Evolutionary conservation across 2,888 invertebrate species (phyloP).

Genomic region (Philonicus albiceps): DNA sequence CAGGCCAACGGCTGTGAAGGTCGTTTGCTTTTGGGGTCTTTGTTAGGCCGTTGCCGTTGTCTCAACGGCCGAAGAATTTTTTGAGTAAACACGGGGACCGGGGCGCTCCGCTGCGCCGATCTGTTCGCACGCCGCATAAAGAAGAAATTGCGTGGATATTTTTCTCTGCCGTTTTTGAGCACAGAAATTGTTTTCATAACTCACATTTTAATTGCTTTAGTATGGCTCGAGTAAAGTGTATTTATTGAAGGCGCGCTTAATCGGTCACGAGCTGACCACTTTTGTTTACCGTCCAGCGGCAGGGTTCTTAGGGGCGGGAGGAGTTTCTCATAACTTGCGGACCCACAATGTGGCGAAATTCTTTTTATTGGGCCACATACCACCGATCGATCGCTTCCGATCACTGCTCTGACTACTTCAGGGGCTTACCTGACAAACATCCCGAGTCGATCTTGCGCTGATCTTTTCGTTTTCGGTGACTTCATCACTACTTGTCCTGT

Average conservation of each 20-base stretch:
- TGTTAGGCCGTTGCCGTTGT: conserved; percentile 32
- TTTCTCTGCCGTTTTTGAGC: background rate
- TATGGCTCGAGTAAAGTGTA: background rate
- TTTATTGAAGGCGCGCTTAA: background rate
- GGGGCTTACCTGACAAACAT: background rate
- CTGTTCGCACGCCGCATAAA: background rate
- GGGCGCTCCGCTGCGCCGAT: background rate
- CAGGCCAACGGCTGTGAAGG: conserved; percentile 59
- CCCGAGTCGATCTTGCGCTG: background rate
- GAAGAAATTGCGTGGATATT: background rate
- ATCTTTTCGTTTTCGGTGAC: background rate
- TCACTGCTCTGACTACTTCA: background rate
- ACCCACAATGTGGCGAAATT: background rate
- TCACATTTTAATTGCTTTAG: background rate
- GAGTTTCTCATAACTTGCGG: background rate
- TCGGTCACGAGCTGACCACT: background rate
- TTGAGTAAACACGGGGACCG: conserved; percentile 1
- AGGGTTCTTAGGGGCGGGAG: background rate
- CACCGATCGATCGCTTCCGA: background rate
- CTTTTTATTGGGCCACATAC: background rate
- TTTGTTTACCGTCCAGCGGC: background rate
- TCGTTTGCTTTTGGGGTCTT: conserved; percentile 56
- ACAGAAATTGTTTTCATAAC: conserved; percentile 2
- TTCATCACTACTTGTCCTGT: background rate
- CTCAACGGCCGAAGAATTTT: background rate